Evolutionary conservation across 2,797 vertebrate species (phyloP).

Genomic region (Paedocypris micromegethes): DNA sequence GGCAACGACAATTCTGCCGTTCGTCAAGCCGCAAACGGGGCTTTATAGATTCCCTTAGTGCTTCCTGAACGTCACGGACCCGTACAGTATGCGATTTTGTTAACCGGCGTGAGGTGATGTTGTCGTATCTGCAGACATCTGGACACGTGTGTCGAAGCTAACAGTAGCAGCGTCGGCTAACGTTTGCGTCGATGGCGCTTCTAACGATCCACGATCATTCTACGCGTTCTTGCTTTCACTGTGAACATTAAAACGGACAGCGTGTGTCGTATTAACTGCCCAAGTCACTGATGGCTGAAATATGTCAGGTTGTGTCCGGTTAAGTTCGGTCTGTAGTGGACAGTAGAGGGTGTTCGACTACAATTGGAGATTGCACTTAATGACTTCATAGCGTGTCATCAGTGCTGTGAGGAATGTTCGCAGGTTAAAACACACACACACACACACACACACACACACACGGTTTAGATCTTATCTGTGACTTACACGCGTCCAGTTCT

Average conservation of each 20-base stretch:
- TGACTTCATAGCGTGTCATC: slow-evolving; percentile 4
- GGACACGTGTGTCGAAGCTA: slow-evolving; percentile 67
- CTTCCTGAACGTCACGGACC: too few relatives aligned
- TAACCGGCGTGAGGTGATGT: neutral
- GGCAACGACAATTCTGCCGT: slow-evolving; percentile 47
- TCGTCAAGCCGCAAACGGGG: neutral
- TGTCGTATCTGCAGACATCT: slow-evolving; percentile 26
- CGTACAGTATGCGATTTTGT: neutral
- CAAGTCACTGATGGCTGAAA: neutral
- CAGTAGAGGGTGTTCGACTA: slow-evolving; percentile 35
- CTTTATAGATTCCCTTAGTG: neutral
- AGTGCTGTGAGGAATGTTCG: neutral
- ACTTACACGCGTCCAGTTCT: too few relatives aligned
- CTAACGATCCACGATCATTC: neutral
- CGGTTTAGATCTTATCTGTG: too few relatives aligned
- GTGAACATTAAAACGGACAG: neutral
- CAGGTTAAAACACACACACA: too few relatives aligned
- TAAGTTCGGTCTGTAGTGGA: slow-evolving; percentile 3
- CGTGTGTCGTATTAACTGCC: too few relatives aligned
- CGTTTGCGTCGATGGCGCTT: slow-evolving; percentile 4
- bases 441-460: too few relatives aligned
- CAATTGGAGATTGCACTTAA: slow-evolving; percentile 13
- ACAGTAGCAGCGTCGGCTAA: slow-evolving; percentile 27
- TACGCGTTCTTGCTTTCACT: neutral
- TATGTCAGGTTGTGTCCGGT: slow-evolving; percentile 5